phyloP scores from a whole-genome alignment of 2,797 vertebrate genomes.

The Tapirus indicus region DNA sequence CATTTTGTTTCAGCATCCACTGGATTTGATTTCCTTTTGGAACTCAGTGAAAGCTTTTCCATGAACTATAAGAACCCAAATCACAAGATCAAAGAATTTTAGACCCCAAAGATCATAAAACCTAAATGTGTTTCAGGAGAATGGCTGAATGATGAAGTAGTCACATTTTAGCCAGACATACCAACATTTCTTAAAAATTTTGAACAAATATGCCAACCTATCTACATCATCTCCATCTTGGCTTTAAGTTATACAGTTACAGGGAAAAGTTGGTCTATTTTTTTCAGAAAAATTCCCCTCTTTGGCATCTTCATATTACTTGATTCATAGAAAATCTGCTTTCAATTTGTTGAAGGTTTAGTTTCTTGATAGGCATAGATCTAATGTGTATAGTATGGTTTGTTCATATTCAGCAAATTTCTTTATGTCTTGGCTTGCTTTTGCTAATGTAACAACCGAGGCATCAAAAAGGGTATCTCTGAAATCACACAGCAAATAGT shows the following conservation, averaged over 20 bases:
- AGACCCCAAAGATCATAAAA: background rate
- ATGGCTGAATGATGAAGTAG: background rate
- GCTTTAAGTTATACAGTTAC: background rate
- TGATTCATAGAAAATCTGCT: background rate
- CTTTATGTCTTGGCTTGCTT: background rate
- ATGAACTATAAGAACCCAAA: background rate
- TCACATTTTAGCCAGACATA: background rate
- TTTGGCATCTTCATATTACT: background rate
- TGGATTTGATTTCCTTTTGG: background rate
- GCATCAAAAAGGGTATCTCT: background rate
- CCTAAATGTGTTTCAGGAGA: background rate
- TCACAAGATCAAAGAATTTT: background rate
- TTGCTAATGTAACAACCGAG: background rate
- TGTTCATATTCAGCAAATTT: background rate
- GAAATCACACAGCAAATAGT: background rate
- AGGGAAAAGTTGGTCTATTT: background rate
- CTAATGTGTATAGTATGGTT: background rate
- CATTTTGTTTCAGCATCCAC: background rate
- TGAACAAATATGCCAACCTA: background rate
- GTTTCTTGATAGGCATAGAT: background rate
- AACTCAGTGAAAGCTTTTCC: background rate
- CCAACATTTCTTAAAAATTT: conserved; percentile 24
- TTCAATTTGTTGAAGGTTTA: conserved; percentile 23
- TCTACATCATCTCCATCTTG: background rate
- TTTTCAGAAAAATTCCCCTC: background rate